phyloP scores from a whole-genome alignment of 2,113 vertebrate species.

The Psettodes erumei region DNA sequence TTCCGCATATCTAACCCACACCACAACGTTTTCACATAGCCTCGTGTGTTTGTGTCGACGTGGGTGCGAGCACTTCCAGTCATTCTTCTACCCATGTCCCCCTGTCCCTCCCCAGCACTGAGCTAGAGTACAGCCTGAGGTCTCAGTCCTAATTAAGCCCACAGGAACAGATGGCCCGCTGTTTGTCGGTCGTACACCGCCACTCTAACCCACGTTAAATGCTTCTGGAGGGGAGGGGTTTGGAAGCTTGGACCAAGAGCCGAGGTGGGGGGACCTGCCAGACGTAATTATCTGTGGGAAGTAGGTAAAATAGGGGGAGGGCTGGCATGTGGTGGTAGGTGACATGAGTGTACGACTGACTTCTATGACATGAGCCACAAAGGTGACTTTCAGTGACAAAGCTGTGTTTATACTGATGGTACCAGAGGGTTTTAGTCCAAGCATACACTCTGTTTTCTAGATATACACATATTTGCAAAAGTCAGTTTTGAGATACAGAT shows the following conservation, averaged over 20 bases:
- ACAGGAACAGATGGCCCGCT: slow-evolving; percentile 79
- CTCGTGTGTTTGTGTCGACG: not conserved
- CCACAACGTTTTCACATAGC: not conserved
- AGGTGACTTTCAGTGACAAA: slow-evolving; percentile 14
- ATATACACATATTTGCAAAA: not conserved
- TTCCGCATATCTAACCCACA: not conserved
- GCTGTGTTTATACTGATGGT: slow-evolving; percentile 12
- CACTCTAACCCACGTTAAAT: slow-evolving; percentile 75
- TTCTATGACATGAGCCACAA: slow-evolving; percentile 7
- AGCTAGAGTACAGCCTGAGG: slow-evolving; percentile 49
- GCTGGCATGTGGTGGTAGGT: slow-evolving; percentile 17
- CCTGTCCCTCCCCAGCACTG: slow-evolving; percentile 37
- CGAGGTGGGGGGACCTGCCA: slow-evolving; percentile 60
- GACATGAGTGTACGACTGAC: slow-evolving; percentile 35
- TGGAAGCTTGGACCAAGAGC: slow-evolving; percentile 46
- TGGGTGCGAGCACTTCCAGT: slow-evolving; percentile 16
- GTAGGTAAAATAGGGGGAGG: slow-evolving; percentile 37
- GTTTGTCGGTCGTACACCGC: slow-evolving; percentile 64
- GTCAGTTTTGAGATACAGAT: not conserved
- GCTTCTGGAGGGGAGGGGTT: slow-evolving; percentile 55
- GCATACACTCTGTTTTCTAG: not conserved
- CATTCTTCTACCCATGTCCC: slow-evolving; percentile 18
- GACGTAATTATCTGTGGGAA: slow-evolving; percentile 67
- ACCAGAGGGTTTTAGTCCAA: not conserved
- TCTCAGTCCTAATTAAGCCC: slow-evolving; percentile 75